Evolutionary conservation across 2,888 invertebrate species (phyloP), one percentile per base, ranked within the genome.

Genomic region (Pilophorus perplexus): DNA sequence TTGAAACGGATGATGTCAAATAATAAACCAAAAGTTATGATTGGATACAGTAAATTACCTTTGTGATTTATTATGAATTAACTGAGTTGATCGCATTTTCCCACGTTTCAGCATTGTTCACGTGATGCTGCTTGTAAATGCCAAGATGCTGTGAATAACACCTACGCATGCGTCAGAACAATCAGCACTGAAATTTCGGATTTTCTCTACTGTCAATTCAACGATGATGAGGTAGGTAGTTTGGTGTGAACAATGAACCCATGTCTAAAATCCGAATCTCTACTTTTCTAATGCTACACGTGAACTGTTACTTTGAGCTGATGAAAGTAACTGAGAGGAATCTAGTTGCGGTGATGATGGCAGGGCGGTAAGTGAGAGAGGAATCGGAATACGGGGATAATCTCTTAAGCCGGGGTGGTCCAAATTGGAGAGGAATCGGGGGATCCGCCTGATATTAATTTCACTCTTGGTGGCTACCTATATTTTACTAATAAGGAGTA

Each of bases 81-180:
- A 33, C 12, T 33, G 33, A 33, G 12, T 33, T 33, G 33, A 33
- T 33, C 12, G 6, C n/a, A n/a, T 42, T 42, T 10, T 42, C 14
- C 42, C 5, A 6, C 12, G 14, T 79, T 81, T 10, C 75, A 90
- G 83, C 79, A 85, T 74, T 92, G 92, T 73, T 79, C 79, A 20
- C 76, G 78, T 2, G 80, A 83, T 8, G 83, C 83, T 70, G 84
- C 83, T 48, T 94, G 93, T 76, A 92, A 93, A 73, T 94, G 93
- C 74, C 88, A 93, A 75, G 93, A 94, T 76, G 79, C 86, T 0
- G 81, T 77, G 72, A 94, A 94, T 76, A 94, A 94, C 75, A 91
- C 93, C 0, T 94, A 85, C 74, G 79, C 80, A 0, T 94, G 93
- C 74, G 74, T 92, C n/a, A 78, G 91, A 27, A 82, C 85, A 72